These are phyloP conservation scores for Cotesia vestalis DNA, from an alignment of 1,140 invertebrate species.

Conservation along the genomic window DNA sequence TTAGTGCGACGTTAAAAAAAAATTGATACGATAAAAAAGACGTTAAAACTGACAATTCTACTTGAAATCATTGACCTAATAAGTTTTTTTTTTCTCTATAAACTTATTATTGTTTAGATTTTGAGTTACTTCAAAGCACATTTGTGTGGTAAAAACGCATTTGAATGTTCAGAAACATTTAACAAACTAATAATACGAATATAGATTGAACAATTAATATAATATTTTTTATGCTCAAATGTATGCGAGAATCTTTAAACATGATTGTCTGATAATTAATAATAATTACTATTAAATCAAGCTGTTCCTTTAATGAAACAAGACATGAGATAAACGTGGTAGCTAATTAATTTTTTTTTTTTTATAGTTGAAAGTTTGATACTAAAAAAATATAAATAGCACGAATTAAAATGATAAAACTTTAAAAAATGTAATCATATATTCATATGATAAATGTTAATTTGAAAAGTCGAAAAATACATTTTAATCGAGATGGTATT, in stretches of 20 bases:
- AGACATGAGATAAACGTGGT: neutral
- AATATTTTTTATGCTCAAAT: conserved; percentile 38
- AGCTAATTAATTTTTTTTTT: no score
- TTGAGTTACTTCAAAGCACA: neutral
- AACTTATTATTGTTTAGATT: neutral
- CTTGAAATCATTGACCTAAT: no score
- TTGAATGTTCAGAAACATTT: conserved; percentile 37
- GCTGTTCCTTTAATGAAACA: neutral
- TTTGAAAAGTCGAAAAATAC: neutral
- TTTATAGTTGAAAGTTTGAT: neutral
- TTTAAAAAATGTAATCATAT: neutral
- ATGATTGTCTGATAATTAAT: conserved; percentile 1
- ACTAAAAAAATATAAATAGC: neutral
- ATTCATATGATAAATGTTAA: no score
- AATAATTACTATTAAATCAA: neutral
- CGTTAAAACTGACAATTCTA: conserved; percentile 5
- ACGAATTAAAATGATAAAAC: neutral
- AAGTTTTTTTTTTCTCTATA: conserved; percentile 7
- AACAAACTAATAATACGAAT: conserved; percentile 32
- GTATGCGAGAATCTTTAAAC: conserved; percentile 1
- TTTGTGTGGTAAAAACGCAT: conserved; percentile 34
- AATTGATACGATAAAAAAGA: conserved; percentile 18
- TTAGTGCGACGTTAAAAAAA: conserved; percentile 32
- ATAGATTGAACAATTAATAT: conserved; percentile 29
- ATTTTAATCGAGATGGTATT: neutral